These are phyloP conservation scores for Rostratula benghalensis DNA, from an alignment of 2,113 vertebrate species.

Conservation along the genomic window DNA sequence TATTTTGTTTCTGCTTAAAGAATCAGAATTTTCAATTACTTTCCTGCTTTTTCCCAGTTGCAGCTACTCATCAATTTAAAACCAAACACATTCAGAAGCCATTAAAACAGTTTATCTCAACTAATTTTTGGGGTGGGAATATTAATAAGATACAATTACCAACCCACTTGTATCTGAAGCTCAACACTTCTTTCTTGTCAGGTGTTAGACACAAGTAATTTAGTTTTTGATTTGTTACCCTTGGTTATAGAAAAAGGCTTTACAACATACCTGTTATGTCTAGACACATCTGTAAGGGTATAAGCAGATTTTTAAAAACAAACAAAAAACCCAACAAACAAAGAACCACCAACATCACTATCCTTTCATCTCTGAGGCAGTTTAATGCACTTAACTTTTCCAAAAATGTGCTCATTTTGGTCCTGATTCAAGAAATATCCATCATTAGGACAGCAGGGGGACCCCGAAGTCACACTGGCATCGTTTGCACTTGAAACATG, in stretches of 20 bases:
- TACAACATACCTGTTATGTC: neutral
- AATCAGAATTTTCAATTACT: neutral
- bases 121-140: neutral
- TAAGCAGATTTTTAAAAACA: neutral
- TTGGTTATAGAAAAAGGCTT: neutral
- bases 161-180: neutral
- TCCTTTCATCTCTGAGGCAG: neutral
- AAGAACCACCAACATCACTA: neutral
- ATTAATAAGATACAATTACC: neutral
- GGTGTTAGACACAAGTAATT: neutral
- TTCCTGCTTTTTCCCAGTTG: neutral
- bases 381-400: neutral
- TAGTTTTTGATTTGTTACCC: neutral
- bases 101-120: neutral
- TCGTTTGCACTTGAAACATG: neutral
- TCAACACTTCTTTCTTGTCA: neutral
- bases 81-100: neutral
- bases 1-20: neutral
- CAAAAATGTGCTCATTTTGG: neutral
- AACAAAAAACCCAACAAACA: no score
- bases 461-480: neutral
- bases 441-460: slow-evolving; percentile 31
- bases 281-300: neutral
- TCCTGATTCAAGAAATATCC: neutral
- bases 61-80: neutral